Percentiles rank a stretch among this genome's conserved stretches.
These are phyloP conservation scores for Dendrolimus pini DNA, from an alignment of 2,888 invertebrate species.

Conservation along the genomic window DNA sequence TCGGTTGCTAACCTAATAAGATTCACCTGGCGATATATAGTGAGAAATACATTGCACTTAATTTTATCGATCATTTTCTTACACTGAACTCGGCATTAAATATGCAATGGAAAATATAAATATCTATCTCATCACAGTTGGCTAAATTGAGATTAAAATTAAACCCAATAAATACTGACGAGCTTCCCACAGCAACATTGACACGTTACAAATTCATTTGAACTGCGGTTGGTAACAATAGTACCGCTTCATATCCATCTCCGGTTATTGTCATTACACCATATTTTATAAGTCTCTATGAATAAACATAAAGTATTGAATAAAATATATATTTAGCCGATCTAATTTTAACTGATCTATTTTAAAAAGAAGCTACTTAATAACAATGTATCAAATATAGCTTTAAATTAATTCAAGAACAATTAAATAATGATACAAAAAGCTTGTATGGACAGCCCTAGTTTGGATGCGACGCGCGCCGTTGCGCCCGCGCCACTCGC, in stretches of 20 bases:
- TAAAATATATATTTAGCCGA: not conserved
- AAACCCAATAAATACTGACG: not conserved
- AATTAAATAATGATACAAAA: slow-evolving; percentile 44
- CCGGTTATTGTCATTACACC: not conserved
- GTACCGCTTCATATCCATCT: not conserved
- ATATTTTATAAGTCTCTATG: not conserved
- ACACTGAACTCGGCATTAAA: too few species aligned
- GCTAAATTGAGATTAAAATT: too few species aligned
- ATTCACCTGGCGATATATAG: too few species aligned
- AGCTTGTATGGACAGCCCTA: slow-evolving; percentile 58
- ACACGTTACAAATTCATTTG: not conserved
- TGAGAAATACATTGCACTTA: too few species aligned
- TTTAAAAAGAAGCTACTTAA: not conserved
- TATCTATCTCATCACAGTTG: too few species aligned
- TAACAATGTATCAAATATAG: not conserved
- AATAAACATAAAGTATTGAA: not conserved
- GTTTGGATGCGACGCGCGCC: slow-evolving; percentile 63
- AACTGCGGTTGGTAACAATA: not conserved
- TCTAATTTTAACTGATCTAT: not conserved
- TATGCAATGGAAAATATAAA: too few species aligned
- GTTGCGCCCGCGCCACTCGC: slow-evolving; percentile 60
- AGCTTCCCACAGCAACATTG: not conserved
- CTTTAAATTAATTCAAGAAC: not conserved
- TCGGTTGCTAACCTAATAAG: too few species aligned
- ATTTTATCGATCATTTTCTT: too few species aligned